These are phyloP conservation scores for Babylonia areolata DNA, from an alignment of 1,140 invertebrate species.

Conservation along the genomic window DNA sequence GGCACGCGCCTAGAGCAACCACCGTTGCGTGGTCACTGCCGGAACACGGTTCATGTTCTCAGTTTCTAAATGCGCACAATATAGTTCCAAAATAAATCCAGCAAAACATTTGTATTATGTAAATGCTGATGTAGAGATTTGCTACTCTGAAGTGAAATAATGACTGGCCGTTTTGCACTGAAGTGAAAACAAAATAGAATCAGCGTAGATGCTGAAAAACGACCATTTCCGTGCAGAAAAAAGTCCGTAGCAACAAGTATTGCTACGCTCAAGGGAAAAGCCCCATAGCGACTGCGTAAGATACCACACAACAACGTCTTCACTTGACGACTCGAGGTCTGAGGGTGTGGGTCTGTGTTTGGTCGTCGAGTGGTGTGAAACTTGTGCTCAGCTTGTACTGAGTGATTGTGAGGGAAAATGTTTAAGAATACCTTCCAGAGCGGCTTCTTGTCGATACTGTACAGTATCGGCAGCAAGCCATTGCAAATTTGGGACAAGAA, in stretches of 20 bases:
- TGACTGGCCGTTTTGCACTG: too few species aligned
- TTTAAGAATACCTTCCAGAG: slow-evolving; percentile 99
- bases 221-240: not conserved
- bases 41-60: not conserved
- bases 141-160: too few species aligned
- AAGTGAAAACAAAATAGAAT: too few species aligned
- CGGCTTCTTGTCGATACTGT: slow-evolving; percentile 98
- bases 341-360: slow-evolving; percentile 57
- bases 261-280: slow-evolving; percentile 61
- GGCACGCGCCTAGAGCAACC: slow-evolving; percentile 23
- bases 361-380: slow-evolving; percentile 47
- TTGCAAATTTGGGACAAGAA: slow-evolving; percentile 99
- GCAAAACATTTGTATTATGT: too few species aligned
- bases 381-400: slow-evolving; percentile 46
- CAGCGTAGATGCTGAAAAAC: not conserved
- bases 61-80: not conserved
- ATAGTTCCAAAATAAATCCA: not conserved
- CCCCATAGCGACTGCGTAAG: slow-evolving; percentile 66
- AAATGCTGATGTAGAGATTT: not conserved
- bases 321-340: slow-evolving; percentile 71
- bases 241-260: slow-evolving; percentile 67
- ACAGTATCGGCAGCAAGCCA: slow-evolving; percentile 99
- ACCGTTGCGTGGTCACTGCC: slow-evolving; percentile 32
- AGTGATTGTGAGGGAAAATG: slow-evolving; percentile 80
- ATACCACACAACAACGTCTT: slow-evolving; percentile 60